Conservation (phyloP, 2,888 invertebrate genomes). For the Sympetrum striolatum region DNA sequence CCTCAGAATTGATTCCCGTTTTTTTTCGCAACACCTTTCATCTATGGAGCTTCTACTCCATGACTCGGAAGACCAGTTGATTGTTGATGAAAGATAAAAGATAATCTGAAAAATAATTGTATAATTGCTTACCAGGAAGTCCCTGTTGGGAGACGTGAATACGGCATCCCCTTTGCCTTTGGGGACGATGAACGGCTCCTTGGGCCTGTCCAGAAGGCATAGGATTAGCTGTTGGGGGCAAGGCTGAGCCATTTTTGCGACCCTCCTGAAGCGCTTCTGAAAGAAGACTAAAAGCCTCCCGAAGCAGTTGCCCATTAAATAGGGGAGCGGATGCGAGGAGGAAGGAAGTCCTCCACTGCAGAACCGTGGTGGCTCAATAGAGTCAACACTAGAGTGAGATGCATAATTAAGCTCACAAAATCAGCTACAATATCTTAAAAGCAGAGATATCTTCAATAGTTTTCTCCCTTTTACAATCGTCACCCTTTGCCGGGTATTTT, state of each 20-base stretch:
- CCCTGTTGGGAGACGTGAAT: constrained; percentile 68
- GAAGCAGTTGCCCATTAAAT: not conserved
- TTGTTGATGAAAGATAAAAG: no score
- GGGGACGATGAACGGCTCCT: constrained; percentile 78
- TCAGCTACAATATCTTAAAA: no score
- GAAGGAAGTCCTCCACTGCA: constrained; percentile 1
- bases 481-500: no score
- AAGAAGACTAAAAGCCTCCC: not conserved
- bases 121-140: constrained; percentile 66
- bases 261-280: not conserved
- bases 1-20: no score
- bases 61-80: no score
- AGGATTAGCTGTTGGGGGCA: constrained; percentile 53
- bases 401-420: no score
- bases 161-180: constrained; percentile 69
- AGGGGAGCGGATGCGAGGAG: not conserved
- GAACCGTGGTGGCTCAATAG: not conserved
- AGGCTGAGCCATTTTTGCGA: not conserved
- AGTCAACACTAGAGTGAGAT: not conserved
- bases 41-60: no score
- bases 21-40: no score
- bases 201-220: constrained; percentile 76
- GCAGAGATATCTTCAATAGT: no score
- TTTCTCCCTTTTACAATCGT: no score
- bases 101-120: no score